Conservation (phyloP, 2,113 vertebrate genomes). For the Arenaria interpres region DNA sequence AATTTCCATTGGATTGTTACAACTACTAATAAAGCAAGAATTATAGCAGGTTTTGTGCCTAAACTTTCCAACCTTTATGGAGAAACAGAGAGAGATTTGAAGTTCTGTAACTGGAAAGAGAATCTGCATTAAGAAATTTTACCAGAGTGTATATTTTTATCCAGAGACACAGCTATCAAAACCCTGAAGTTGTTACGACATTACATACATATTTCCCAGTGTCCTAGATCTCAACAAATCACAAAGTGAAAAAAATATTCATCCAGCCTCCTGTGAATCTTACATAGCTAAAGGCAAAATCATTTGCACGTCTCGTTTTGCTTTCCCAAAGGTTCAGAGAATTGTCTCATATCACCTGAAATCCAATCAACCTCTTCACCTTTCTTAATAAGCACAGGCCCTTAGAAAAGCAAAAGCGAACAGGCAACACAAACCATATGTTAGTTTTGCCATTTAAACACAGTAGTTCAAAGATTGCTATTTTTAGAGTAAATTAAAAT, state of each 20-base stretch:
- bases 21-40: background rate
- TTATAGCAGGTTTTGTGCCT: background rate
- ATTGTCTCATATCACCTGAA: background rate
- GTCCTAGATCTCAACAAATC: background rate
- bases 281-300: background rate
- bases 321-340: background rate
- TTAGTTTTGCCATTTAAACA: background rate
- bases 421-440: background rate
- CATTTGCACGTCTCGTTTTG: background rate
- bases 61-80: background rate
- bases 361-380: background rate
- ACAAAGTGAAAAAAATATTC: background rate
- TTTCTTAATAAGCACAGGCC: background rate
- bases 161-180: background rate
- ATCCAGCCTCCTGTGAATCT: rapidly evolving
- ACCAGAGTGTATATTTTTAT: background rate
- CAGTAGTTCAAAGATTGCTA: background rate
- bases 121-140: background rate
- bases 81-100: background rate
- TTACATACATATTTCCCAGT: background rate
- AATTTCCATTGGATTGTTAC: background rate
- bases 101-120: background rate
- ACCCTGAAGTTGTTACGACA: background rate
- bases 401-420: background rate
- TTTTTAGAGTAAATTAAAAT: background rate